Base-by-base conservation (phyloP, 2,113 vertebrate species). In the Mesembrinibis cayennensis region DNA sequence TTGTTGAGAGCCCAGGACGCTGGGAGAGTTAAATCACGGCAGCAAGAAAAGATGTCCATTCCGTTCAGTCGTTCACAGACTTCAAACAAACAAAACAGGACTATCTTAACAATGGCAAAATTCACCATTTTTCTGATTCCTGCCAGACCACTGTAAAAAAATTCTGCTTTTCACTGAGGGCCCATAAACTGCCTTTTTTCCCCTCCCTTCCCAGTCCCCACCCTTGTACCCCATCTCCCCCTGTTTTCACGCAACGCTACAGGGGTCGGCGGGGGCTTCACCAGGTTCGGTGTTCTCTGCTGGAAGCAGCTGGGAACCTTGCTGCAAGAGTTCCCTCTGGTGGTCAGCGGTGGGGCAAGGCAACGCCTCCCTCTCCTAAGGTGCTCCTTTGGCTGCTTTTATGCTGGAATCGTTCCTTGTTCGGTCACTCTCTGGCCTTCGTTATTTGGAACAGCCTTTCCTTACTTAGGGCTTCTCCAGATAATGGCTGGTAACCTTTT, bases 271-370 rank as follows among this genome's bases (percentile, higher is more conserved):
- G 47, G 36, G 16, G 26, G 36, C 74, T 93, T n/a, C 22, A 4
- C 9, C 34, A 11, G 25, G 16, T 69, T 62, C 23, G 34, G 6
- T 4, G 45, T 82, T 82, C 8, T 1, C n/a, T 30, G 29, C 10
- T 5, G 13, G 23, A 30, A 44, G 73, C 13, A 11, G 9, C 9
- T 47, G 56, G 38, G 10, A 87, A 29, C 90, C 15, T 65, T 61
- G 38, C 29, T 47, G 62, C 84, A 70, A 53, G 84, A 91, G 90
- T 85, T 80, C 87, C 26, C 92, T 95, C 96, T 96, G 74, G 36
- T 88, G 96, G 87, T 44, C 47, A 58, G 10, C 17, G 3, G 2
- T 5, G 23, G 17, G 72, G 21, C 58, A 49, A 42, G 3, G 4
- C 26, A 18, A n/a, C 16, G 1, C 23, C 34, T 22, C 25, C 23